These are phyloP conservation scores for Castor canadensis DNA, from an alignment of 2,113 vertebrate species.

Conservation along the genomic window DNA sequence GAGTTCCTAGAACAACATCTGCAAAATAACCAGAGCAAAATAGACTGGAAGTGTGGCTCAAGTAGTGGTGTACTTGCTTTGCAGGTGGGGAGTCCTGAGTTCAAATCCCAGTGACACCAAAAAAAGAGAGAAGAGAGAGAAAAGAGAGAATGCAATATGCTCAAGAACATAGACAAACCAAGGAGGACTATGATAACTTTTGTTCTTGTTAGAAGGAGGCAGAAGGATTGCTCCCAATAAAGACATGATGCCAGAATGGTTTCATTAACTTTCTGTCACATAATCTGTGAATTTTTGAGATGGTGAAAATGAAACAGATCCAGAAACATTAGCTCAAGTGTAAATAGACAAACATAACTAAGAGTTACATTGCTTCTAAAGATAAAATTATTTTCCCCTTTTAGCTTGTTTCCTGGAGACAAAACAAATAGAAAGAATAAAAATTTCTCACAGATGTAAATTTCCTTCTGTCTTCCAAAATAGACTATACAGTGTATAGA, in stretches of 20 bases:
- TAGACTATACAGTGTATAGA: accelerated
- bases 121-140: too few species aligned
- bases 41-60: too few species aligned
- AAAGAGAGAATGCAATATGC: too few species aligned
- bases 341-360: background rate
- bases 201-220: background rate
- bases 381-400: background rate
- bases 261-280: background rate
- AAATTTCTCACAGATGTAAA: background rate
- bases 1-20: too few species aligned
- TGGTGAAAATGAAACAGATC: background rate
- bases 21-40: too few species aligned
- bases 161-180: background rate
- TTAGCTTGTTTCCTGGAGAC: background rate
- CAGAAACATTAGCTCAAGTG: background rate
- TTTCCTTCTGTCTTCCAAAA: background rate
- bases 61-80: too few species aligned
- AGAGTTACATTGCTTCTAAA: background rate
- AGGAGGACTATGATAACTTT: background rate
- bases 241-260: background rate
- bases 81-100: too few species aligned
- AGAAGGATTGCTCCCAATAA: background rate
- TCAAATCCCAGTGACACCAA: too few species aligned
- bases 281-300: background rate
- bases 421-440: background rate